Percentiles rank a stretch among this genome's conserved stretches.
These are phyloP conservation scores for Cotesia typhae DNA, from an alignment of 1,140 invertebrate species.

Conservation along the genomic window DNA sequence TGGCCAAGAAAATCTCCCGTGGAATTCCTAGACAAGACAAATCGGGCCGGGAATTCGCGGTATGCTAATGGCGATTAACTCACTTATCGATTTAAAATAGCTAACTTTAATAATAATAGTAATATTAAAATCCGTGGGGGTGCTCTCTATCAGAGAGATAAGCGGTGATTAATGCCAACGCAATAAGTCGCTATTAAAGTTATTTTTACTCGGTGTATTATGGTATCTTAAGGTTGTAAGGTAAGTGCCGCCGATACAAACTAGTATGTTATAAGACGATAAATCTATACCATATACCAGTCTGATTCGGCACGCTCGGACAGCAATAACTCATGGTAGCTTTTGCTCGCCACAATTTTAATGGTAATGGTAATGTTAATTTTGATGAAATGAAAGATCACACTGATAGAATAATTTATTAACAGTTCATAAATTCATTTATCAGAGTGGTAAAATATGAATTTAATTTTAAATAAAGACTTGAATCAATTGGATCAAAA, in stretches of 20 bases:
- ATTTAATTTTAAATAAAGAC: too few relatives aligned
- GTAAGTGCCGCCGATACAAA: slow-evolving; percentile 44
- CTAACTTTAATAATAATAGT: slow-evolving; percentile 26
- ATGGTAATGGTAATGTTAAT: slow-evolving; percentile 10
- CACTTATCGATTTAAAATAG: slow-evolving; percentile 35
- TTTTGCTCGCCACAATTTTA: neutral
- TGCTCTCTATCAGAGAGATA: slow-evolving; percentile 31
- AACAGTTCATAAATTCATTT: neutral
- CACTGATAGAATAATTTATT: neutral
- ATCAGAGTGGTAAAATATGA: too few relatives aligned
- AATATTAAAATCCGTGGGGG: slow-evolving; percentile 38
- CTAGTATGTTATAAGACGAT: slow-evolving; percentile 46
- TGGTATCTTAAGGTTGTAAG: too few relatives aligned
- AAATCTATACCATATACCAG: slow-evolving; percentile 46
- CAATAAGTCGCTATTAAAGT: slow-evolving; percentile 59
- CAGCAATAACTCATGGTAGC: slow-evolving; percentile 44
- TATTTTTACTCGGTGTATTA: neutral
- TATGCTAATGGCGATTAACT: slow-evolving; percentile 32
- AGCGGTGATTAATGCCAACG: slow-evolving; percentile 36
- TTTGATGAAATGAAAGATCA: neutral
- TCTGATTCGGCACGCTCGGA: slow-evolving; percentile 51
- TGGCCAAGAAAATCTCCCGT: neutral
- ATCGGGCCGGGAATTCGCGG: slow-evolving; percentile 25
- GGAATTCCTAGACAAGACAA: slow-evolving; percentile 23
- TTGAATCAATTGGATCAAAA: too few relatives aligned